Conservation (phyloP, 2,888 invertebrate species). For the Mesochorus sp. region DNA sequence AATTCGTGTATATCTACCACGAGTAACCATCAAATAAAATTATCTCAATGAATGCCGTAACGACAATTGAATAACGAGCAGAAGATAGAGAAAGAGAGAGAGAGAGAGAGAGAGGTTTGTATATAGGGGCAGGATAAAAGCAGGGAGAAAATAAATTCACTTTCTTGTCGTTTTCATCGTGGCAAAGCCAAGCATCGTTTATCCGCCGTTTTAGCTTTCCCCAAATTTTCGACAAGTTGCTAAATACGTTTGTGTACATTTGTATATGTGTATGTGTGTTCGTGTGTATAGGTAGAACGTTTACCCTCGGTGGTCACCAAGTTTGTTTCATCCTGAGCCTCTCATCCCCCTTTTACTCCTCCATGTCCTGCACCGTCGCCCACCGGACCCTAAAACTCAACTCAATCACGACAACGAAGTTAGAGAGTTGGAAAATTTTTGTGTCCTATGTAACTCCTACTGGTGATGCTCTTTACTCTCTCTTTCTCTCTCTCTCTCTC, state of each 20-base stretch:
- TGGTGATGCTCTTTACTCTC: not conserved
- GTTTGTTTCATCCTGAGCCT: conserved; percentile 56
- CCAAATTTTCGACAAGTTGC: conserved; percentile 48
- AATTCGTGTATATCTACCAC: not conserved
- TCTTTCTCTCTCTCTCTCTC: not conserved
- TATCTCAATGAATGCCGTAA: conserved; percentile 31
- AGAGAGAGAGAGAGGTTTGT: no score
- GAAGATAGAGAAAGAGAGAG: not conserved
- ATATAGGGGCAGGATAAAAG: not conserved
- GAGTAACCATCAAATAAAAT: conserved; percentile 36
- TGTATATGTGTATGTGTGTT: not conserved
- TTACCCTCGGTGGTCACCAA: conserved; percentile 45
- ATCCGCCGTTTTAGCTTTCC: conserved; percentile 43
- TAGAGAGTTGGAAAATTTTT: conserved; percentile 61
- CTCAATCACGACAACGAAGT: conserved; percentile 63
- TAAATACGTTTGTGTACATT: conserved; percentile 10
- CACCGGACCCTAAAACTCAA: conserved; percentile 60
- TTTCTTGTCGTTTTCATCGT: conserved; percentile 36
- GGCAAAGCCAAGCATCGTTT: conserved; percentile 47
- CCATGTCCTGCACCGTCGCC: conserved; percentile 49
- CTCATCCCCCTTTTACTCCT: not conserved
- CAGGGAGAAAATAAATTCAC: conserved; percentile 23
- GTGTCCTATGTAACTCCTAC: conserved; percentile 39
- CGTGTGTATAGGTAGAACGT: not conserved
- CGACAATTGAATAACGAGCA: conserved; percentile 42